Base-by-base conservation (phyloP, 2,888 invertebrate species). In the Conistra vaccinii region DNA sequence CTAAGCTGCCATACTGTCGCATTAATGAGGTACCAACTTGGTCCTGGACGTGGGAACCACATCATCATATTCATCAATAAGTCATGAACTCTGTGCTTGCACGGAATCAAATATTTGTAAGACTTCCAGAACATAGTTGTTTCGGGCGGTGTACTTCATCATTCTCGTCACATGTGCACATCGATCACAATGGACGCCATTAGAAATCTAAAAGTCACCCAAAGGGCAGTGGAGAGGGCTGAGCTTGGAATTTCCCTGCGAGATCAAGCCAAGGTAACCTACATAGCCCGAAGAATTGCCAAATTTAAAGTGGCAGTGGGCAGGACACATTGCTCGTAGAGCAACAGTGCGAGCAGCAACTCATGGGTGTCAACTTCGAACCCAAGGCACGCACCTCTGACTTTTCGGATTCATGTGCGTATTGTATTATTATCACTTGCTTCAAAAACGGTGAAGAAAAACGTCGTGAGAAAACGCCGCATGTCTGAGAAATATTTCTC, bases 11-110 rank as follows among this genome's bases (percentile, higher is more conserved):
- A 23, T 35, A 53, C 67, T 75, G 76, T 61, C 55, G 69, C 53
- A 42, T 84, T 72, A 63, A 79, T 80, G 29, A 84, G 45, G 66
- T 53, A 17, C 42, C 4, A 57, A 81, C 51, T 77, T 77, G 17
- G 23, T 51, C 73, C 14, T 26, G 23, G 20, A 39, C 51, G 42
- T 0, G 14, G 78, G 35, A 57, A 69, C 69, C 57, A 53, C 72
- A 72, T 60, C 26, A 35, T 35, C 35, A 35, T 73, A 78, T 63
- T 76, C 32, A 57, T n/a, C 14, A 32, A 58, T 42, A 58, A 63
- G 42, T 29, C 17, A 45, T 6, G 58, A 53, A 65, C 45, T 78
- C 32, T 55, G 26, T 42, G 14, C 10, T 35, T 26, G 10, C 7
- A 20, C 3, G 12, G 57, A 17, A 57, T 14, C 2, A 3, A 48